These are phyloP conservation scores for Rhinatrema bivittatum DNA, from an alignment of 2,797 vertebrate genomes.

Conservation along the genomic window DNA sequence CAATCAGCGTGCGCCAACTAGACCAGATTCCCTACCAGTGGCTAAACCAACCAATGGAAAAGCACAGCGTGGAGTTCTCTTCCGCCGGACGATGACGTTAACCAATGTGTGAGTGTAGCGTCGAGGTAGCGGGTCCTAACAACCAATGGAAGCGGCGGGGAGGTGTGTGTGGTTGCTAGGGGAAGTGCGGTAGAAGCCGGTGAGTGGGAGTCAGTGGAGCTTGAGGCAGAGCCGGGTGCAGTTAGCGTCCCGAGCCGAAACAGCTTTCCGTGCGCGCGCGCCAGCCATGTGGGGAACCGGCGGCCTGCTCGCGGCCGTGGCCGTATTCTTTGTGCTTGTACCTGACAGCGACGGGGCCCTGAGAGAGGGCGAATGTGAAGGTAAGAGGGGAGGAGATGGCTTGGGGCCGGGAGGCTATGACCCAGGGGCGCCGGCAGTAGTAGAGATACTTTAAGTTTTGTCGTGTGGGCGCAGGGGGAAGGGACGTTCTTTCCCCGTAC, in stretches of 20 bases:
- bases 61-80: constrained; percentile 36
- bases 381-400: constrained; percentile 44
- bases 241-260: neutral
- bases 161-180: constrained; percentile 3
- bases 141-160: constrained; percentile 22
- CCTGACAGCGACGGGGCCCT: constrained; percentile 52
- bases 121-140: neutral
- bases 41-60: constrained; percentile 29
- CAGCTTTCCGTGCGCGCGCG: constrained; percentile 1
- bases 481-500: too few species aligned
- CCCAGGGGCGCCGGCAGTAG: too few species aligned
- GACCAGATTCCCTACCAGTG: constrained; percentile 12
- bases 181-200: constrained; percentile 14
- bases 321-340: constrained; percentile 64
- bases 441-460: neutral
- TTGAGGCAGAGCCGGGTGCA: neutral
- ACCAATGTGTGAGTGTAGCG: neutral
- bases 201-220: neutral
- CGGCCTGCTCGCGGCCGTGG: constrained; percentile 64
- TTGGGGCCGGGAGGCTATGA: neutral
- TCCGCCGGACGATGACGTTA: neutral
- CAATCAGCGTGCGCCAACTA: constrained; percentile 61
- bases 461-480: too few species aligned
- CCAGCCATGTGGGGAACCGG: constrained; percentile 46
- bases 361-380: constrained; percentile 82